Base-by-base conservation (phyloP, 2,113 vertebrate species). In the Caranx melampygus region DNA sequence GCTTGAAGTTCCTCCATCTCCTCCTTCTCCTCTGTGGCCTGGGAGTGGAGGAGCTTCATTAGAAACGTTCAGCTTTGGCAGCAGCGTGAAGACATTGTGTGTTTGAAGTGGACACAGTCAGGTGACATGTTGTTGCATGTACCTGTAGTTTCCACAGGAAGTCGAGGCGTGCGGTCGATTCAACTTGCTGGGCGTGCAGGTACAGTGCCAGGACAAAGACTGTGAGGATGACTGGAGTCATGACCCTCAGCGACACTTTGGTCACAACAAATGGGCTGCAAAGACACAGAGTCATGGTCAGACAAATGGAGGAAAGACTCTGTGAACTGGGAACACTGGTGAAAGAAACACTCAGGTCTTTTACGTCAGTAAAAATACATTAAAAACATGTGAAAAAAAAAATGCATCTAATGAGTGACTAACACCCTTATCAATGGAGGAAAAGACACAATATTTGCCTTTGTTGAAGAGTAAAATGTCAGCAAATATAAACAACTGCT, bases 121-220 rank as follows among this genome's bases (percentile, higher is more conserved):
- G 52, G n/a, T 52, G 69, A 1, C 0, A 81, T 72, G 92, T 85
- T 8, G 21, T 3, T 8, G 5, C 0, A 21, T 51, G 58, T 95
- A 99, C 98, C 97, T 99, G 97, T 84, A 98, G 92, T 92, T 99
- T 99, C 98, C 98, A 99, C 79, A 99, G 97, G 93, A 99, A 99
- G 93, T 99, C 98, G 0, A 99, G 96, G 66, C 98, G 96, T 14
- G 98, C 97, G 0, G 98, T 99, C 0, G 97, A 99, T 89, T 99
- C 98, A 4, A 99, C 97, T 94, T 98, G 97, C 95, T 98, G 97
- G 15, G 97, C 97, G 10, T 99, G 98, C 80, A 99, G 96, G 87
- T 99, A 99, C 64, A 99, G 94, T 0, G 98, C 98, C 92, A 99
- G 93, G 0, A 97, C 97, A 21, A 99, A 99, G 52, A 99, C 95